Percentiles rank a stretch among this genome's conserved stretches.
These are phyloP conservation scores for Aphis gossypii DNA, from an alignment of 1,140 invertebrate genomes.

Conservation along the genomic window DNA sequence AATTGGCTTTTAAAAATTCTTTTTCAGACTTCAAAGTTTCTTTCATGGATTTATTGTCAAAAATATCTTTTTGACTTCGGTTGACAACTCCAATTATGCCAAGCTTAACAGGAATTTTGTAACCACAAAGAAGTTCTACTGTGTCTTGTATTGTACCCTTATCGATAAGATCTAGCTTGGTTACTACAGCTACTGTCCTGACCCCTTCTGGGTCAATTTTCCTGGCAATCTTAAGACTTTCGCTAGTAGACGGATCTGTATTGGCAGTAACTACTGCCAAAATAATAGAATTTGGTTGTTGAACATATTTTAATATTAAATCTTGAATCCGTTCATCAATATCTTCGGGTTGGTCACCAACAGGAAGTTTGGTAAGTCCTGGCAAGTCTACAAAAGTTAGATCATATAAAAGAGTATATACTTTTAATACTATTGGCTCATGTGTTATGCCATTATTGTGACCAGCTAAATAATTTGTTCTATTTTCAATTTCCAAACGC, in stretches of 20 bases:
- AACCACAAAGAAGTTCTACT: conserved; percentile 74
- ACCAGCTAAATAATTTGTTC: conserved; percentile 76
- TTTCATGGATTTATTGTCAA: conserved; percentile 70
- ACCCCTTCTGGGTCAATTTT: conserved; percentile 92
- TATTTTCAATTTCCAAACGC: conserved; percentile 76
- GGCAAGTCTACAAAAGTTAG: conserved; percentile 95
- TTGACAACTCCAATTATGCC: conserved; percentile 42
- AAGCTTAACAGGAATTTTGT: conserved; percentile 77
- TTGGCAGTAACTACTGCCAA: conserved; percentile 96
- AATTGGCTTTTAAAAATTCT: conserved; percentile 71
- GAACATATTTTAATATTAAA: conserved; percentile 94
- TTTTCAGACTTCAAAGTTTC: conserved; percentile 73
- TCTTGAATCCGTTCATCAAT: conserved; percentile 92
- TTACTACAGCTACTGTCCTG: conserved; percentile 77
- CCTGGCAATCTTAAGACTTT: conserved; percentile 94
- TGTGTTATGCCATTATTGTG: conserved; percentile 76
- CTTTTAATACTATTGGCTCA: conserved; percentile 75
- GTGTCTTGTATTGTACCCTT: conserved; percentile 81
- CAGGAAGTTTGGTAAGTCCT: conserved; percentile 92
- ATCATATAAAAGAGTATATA: conserved; percentile 82
- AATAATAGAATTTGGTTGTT: conserved; percentile 90
- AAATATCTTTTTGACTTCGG: conserved; percentile 68
- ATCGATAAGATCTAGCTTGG: conserved; percentile 82
- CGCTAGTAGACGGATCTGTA: conserved; percentile 94
- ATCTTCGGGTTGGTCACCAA: conserved; percentile 92